phyloP scores from a whole-genome alignment of 2,113 vertebrate species.

The Centropristis striata region DNA sequence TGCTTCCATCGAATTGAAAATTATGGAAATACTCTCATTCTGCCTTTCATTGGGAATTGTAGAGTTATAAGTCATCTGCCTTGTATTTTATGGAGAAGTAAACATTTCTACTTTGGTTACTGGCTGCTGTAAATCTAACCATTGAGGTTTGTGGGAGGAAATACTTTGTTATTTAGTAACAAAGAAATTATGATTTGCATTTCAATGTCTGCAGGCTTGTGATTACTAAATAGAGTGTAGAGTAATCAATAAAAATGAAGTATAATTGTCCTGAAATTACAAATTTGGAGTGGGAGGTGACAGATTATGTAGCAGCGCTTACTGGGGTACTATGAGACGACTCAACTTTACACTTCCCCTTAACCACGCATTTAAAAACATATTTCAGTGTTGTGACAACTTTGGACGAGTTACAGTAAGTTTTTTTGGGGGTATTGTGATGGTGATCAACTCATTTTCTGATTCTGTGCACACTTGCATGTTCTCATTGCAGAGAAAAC shows the following conservation, averaged over 20 bases:
- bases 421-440: conserved; percentile 28
- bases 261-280: conserved; percentile 9
- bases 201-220: conserved; percentile 26
- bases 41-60: conserved; percentile 48
- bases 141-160: not conserved
- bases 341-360: not conserved
- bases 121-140: conserved; percentile 39
- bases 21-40: conserved; percentile 10
- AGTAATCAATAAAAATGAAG: not conserved
- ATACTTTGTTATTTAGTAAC: not conserved
- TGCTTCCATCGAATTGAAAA: conserved; percentile 11
- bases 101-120: conserved; percentile 28
- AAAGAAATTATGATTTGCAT: conserved; percentile 22
- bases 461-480: conserved; percentile 76
- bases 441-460: conserved; percentile 51
- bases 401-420: conserved; percentile 21
- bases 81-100: conserved; percentile 30
- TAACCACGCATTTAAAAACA: not conserved
- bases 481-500: conserved; percentile 70
- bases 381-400: not conserved
- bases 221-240: not conserved
- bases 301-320: conserved; percentile 49
- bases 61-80: conserved; percentile 41
- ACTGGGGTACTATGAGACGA: conserved; percentile 13
- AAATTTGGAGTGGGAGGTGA: conserved; percentile 21